phyloP scores from a whole-genome alignment of 2,888 invertebrate species.

The Agrochola macilenta region DNA sequence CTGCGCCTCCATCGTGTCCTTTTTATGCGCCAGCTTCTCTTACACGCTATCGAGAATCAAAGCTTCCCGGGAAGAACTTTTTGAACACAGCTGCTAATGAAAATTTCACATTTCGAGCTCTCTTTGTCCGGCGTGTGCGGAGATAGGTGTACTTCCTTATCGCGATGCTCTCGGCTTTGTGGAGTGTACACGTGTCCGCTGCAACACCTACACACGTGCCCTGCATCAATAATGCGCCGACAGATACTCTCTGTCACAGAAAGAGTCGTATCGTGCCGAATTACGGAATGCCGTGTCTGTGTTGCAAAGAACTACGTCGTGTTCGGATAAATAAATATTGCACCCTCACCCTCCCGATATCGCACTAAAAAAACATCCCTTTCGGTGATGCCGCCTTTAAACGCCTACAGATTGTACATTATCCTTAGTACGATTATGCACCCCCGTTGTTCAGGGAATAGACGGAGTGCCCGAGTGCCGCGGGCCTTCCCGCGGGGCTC shows the following conservation, averaged over 20 bases:
- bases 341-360: constrained; percentile 90
- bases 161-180: constrained; percentile 84
- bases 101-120: constrained; percentile 88
- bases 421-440: constrained; percentile 91
- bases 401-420: constrained; percentile 91
- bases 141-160: constrained; percentile 86
- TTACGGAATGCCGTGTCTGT: constrained; percentile 84
- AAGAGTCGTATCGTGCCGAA: constrained; percentile 75
- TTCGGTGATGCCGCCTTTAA: constrained; percentile 90
- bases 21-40: constrained; percentile 88
- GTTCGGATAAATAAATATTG: constrained; percentile 90
- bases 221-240: constrained; percentile 83
- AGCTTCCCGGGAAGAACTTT: constrained; percentile 86
- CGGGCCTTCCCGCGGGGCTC: constrained; percentile 83
- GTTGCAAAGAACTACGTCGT: constrained; percentile 86
- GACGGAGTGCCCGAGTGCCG: constrained; percentile 86
- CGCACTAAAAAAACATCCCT: constrained; percentile 90
- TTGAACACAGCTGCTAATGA: constrained; percentile 88
- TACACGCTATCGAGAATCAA: constrained; percentile 89
- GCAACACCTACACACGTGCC: constrained; percentile 81
- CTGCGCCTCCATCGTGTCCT: constrained; percentile 88
- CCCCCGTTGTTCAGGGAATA: constrained; percentile 90
- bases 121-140: constrained; percentile 82
- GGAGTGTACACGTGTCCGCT: constrained; percentile 79
- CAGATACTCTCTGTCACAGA: constrained; percentile 74